Percentiles rank a stretch among this genome's conserved stretches.
Conservation (phyloP, 2,797 vertebrate species). For the Mormyrus proboscirostris region DNA sequence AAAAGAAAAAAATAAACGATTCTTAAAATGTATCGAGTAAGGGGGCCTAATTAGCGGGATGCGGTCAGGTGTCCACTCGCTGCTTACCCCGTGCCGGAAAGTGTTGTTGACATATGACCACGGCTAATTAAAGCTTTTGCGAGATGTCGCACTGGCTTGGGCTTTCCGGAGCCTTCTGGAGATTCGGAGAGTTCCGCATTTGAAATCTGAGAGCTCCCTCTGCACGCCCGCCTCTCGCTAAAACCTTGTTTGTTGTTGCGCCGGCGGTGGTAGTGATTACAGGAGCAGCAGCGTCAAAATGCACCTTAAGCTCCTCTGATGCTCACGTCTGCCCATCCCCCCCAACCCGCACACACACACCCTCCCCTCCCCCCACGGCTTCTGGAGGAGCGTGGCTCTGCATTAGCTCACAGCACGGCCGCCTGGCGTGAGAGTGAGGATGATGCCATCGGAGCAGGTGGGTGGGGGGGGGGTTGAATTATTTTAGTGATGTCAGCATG, state of each 20-base stretch:
- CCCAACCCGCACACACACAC: not conserved
- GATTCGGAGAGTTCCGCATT: not conserved
- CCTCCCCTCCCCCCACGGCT: not conserved
- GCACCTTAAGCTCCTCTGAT: conserved; percentile 5
- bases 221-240: not conserved
- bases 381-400: not conserved
- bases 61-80: not conserved
- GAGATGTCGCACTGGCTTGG: not conserved
- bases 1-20: not conserved
- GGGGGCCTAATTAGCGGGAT: not conserved
- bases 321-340: not conserved
- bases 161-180: not conserved
- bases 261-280: not conserved
- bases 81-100: not conserved
- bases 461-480: not conserved
- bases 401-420: not conserved
- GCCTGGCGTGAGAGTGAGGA: not conserved
- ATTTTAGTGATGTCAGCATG: not conserved
- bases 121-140: not conserved
- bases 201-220: not conserved
- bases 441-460: not conserved
- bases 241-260: not conserved
- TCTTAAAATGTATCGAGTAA: not conserved
- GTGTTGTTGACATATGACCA: not conserved
- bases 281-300: not conserved